These are phyloP conservation scores for Protobothrops mucrosquamatus DNA, from an alignment of 2,113 vertebrate genomes.

Conservation along the genomic window DNA sequence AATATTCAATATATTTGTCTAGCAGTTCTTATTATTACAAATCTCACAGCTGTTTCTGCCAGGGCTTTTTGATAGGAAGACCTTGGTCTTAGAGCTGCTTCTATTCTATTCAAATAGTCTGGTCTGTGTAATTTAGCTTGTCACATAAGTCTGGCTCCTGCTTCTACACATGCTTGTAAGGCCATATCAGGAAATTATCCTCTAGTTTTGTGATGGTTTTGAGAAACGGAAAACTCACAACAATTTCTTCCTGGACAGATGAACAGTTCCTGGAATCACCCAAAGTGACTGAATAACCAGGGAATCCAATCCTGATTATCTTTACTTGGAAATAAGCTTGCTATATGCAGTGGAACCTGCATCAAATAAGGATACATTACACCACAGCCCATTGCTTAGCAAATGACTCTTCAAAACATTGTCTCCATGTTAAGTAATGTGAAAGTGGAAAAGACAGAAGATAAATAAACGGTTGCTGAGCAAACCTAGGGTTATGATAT, in stretches of 20 bases:
- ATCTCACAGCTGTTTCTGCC: background rate
- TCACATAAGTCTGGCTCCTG: background rate
- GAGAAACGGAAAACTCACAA: background rate
- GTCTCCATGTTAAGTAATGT: background rate
- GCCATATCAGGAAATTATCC: background rate
- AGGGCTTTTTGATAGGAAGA: background rate
- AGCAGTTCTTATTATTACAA: background rate
- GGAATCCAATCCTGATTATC: background rate
- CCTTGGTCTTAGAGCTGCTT: background rate
- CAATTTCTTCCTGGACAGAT: background rate
- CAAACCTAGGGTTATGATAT: too few relatives aligned
- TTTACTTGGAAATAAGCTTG: background rate
- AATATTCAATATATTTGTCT: background rate
- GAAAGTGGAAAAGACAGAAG: background rate
- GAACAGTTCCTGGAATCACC: background rate
- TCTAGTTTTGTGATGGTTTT: background rate
- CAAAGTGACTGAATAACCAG: background rate
- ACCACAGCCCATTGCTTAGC: background rate
- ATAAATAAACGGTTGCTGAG: too few relatives aligned
- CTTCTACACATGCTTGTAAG: background rate
- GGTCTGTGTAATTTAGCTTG: background rate
- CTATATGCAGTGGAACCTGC: background rate
- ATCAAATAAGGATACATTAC: background rate
- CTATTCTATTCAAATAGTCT: background rate
- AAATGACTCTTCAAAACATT: background rate